Conservation (phyloP, 1,140 invertebrate species). For the Zaprionus vittiger region DNA sequence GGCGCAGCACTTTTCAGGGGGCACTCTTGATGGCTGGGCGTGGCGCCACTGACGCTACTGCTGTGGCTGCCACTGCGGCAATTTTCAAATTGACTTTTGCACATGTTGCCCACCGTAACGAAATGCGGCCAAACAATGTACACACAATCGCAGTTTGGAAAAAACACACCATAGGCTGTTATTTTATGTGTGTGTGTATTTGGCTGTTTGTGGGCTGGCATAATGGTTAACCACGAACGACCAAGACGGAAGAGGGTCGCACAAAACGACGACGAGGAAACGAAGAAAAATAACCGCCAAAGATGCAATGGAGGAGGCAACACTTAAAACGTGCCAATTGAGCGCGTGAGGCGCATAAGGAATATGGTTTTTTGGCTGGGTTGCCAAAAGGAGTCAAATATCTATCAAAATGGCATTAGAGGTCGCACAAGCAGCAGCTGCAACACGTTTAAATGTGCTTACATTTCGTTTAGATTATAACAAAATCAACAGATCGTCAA, state of each 20-base stretch:
- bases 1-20: background rate
- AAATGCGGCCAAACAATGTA: constrained; percentile 73
- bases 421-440: constrained; percentile 36
- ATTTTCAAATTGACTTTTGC: constrained; percentile 83
- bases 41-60: constrained; percentile 13
- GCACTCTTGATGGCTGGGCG: constrained; percentile 3
- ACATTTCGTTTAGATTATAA: constrained; percentile 43
- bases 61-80: constrained; percentile 58
- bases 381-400: constrained; percentile 59
- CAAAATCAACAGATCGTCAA: constrained; percentile 10
- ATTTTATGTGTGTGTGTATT: constrained; percentile 25
- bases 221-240: constrained; percentile 51
- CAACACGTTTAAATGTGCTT: constrained; percentile 18
- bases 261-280: constrained; percentile 20
- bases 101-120: constrained; percentile 75
- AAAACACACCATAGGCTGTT: constrained; percentile 44
- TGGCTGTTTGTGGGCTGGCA: constrained; percentile 17
- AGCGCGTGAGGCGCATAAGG: constrained; percentile 63
- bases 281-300: constrained; percentile 39
- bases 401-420: constrained; percentile 69
- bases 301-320: constrained; percentile 54
- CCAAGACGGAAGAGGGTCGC: constrained; percentile 1
- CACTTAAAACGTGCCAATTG: constrained; percentile 71
- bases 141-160: constrained; percentile 39
- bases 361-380: constrained; percentile 38